phyloP scores from a whole-genome alignment of 2,113 vertebrate species.

The Spizaetus ornatus region DNA sequence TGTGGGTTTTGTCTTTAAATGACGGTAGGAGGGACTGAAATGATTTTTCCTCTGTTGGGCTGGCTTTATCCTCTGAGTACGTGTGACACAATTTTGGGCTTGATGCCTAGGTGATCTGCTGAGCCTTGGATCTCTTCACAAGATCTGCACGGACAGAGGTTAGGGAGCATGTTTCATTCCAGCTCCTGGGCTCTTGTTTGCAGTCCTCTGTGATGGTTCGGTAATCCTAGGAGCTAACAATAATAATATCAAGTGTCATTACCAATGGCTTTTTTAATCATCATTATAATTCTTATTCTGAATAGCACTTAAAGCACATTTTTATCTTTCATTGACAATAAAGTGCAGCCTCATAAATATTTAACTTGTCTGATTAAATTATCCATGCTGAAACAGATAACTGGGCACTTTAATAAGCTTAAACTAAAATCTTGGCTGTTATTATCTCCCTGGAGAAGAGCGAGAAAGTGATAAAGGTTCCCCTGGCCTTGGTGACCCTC shows the following conservation, averaged over 20 bases:
- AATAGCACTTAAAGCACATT: constrained; percentile 39
- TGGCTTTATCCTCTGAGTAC: background rate
- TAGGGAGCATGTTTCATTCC: background rate
- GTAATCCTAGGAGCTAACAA: constrained; percentile 49
- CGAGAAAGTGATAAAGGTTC: background rate
- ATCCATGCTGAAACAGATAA: constrained; percentile 52
- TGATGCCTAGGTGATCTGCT: background rate
- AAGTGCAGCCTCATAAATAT: constrained; percentile 68
- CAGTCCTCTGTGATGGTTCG: constrained; percentile 8
- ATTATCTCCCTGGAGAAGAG: constrained; percentile 36
- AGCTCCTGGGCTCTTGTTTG: constrained; percentile 12
- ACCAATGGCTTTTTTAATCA: constrained; percentile 52
- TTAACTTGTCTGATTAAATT: constrained; percentile 64
- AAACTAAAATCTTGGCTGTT: constrained; percentile 33
- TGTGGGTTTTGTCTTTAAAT: background rate
- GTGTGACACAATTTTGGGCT: accelerated
- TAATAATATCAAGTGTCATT: constrained; percentile 53
- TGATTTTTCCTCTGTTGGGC: background rate
- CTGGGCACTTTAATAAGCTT: constrained; percentile 39
- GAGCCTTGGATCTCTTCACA: background rate
- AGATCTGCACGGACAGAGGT: background rate
- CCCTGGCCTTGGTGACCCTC: background rate
- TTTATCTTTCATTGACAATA: constrained; percentile 48
- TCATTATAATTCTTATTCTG: constrained; percentile 49
- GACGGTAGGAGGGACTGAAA: background rate